Base-by-base conservation (phyloP, 2,113 vertebrate genomes). In the Burhinus oedicnemus region DNA sequence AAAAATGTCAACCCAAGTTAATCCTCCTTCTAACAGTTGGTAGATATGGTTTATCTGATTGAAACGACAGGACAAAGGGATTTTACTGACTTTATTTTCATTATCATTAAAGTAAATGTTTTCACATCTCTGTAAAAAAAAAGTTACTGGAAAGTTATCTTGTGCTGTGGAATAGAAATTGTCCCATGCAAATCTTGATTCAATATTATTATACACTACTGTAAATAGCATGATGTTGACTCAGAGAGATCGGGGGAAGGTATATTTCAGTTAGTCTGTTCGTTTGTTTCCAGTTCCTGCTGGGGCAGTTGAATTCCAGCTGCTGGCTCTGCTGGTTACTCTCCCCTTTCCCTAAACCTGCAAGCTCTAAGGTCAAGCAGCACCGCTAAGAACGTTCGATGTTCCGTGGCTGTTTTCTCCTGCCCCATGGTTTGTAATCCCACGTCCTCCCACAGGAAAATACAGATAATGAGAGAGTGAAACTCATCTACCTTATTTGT, bases 121-220 rank as follows among this genome's bases (percentile, higher is more conserved):
- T 97, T 96, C 3, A 47, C 90, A 93, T 95, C 75, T 72, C 81
- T 47, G 42, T 54, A 71, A 90, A 84, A 93, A 90, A 82, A 62
- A 90, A 83, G 60, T 72, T 87, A 89, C 81, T 95, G 95, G 87
- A 93, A 85, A 95, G 57, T 93, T 94, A 94, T 90, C 95, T 86
- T 86, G 87, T 69, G 78, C 64, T 38, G 22, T 82, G 65, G 70
- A 90, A 88, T 40, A 97, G 96, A 92, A 94, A 93, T 89, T 64
- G 87, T 88, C 75, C 83, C 83, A 96, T 96, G 96, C 94, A 98
- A 98, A 98, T 97, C 95, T 95, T 93, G 91, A 87, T 96, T 98
- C 97, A 97, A 95, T 97, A 97, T 97, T 97, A 93, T 97, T 95
- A 85, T 92, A 96, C 75, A 97, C 95, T 97, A 94, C 94, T 95